These are phyloP conservation scores for Mechanitis messenoides DNA, from an alignment of 2,888 invertebrate species.

Conservation along the genomic window DNA sequence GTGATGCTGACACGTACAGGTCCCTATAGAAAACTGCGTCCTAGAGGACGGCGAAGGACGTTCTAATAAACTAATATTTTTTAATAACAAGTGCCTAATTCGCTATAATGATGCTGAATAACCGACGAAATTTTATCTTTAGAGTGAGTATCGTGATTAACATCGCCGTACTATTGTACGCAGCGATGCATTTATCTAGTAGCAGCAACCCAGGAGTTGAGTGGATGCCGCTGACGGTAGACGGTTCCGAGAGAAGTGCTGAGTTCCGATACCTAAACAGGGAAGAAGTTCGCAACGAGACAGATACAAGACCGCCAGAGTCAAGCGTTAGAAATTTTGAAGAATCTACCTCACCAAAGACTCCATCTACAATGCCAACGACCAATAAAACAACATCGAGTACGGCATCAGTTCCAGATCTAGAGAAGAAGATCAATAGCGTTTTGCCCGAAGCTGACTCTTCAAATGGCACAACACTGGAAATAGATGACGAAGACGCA, in stretches of 20 bases:
- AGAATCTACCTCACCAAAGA: conserved; percentile 61
- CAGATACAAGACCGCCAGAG: conserved; percentile 44
- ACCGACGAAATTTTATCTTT: conserved; percentile 82
- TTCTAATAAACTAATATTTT: conserved; percentile 53
- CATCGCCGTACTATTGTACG: conserved; percentile 82
- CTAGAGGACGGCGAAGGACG: conserved; percentile 75
- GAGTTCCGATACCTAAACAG: conserved; percentile 50
- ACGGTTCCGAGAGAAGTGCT: conserved; percentile 52
- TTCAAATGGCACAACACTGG: conserved; percentile 51
- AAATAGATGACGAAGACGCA: conserved; percentile 58
- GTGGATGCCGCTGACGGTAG: conserved; percentile 59
- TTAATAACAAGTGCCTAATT: conserved; percentile 64
- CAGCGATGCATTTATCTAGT: conserved; percentile 79
- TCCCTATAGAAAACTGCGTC: conserved; percentile 72
- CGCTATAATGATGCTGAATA: conserved; percentile 60
- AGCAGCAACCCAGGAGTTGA: conserved; percentile 49
- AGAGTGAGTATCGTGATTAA: conserved; percentile 85
- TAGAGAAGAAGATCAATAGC: conserved; percentile 56
- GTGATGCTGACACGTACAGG: conserved; percentile 73
- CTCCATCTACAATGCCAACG: conserved; percentile 61
- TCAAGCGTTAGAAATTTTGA: conserved; percentile 45
- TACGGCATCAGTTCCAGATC: conserved; percentile 56
- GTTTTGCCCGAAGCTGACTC: conserved; percentile 52
- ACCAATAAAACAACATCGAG: conserved; percentile 64
- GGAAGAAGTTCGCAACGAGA: conserved; percentile 51